A percentile compares a stretch with the other conserved stretches of the same genome.
These are phyloP conservation scores for Camponotus vicinus DNA, from an alignment of 1,140 invertebrate species.

Conservation along the genomic window DNA sequence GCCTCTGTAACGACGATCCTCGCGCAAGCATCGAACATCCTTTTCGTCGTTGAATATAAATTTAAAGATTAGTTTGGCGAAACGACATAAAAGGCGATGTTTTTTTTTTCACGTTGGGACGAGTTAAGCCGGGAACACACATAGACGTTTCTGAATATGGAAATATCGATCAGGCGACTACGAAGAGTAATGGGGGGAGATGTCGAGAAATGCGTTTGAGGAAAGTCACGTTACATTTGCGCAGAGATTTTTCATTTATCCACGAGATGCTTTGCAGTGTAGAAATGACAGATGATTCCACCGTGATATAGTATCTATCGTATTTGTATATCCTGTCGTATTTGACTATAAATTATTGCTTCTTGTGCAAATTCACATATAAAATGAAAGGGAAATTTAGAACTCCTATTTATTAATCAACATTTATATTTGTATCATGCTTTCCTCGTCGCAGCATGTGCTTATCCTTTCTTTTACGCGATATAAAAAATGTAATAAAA, in stretches of 20 bases:
- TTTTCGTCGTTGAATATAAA: slow-evolving; percentile 48
- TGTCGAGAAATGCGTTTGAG: slow-evolving; percentile 30
- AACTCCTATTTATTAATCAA: slow-evolving; percentile 4
- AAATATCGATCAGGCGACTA: slow-evolving; percentile 44
- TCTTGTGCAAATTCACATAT: neutral
- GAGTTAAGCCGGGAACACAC: slow-evolving; percentile 37
- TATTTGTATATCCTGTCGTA: neutral
- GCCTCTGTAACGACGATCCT: neutral
- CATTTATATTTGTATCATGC: slow-evolving; percentile 3
- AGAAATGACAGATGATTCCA: slow-evolving; percentile 35
- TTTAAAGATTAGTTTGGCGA: slow-evolving; percentile 44
- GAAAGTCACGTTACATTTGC: slow-evolving; percentile 46
- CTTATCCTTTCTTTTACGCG: neutral
- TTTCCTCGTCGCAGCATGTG: neutral
- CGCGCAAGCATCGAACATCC: neutral
- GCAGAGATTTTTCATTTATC: slow-evolving; percentile 42
- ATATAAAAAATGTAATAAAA: too few species aligned
- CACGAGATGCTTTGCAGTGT: neutral
- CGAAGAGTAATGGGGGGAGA: slow-evolving; percentile 36
- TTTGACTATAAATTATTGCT: slow-evolving; percentile 31
- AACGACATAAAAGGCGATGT: slow-evolving; percentile 15
- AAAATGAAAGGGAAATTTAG: neutral
- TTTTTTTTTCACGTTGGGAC: neutral
- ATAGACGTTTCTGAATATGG: slow-evolving; percentile 36
- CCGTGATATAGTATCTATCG: neutral